A percentile compares a stretch with the other conserved stretches of the same genome.
phyloP scores from a whole-genome alignment of 2,888 invertebrate genomes.

The Mythimna albipuncta region DNA sequence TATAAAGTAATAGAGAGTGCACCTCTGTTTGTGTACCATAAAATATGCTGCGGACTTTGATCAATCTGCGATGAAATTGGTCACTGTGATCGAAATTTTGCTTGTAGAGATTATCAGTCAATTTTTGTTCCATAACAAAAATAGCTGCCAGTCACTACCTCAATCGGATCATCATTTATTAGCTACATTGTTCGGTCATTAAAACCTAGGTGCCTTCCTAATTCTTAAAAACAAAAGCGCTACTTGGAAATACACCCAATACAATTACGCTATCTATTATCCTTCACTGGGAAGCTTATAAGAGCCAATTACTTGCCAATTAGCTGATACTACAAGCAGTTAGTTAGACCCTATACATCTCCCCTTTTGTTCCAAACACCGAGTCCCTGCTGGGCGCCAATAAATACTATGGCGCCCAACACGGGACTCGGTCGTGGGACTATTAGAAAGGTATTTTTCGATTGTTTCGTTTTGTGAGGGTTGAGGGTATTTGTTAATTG shows the following conservation, averaged over 20 bases:
- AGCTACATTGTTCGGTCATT: background rate
- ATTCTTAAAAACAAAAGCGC: constrained; percentile 16
- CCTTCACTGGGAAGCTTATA: constrained; percentile 54
- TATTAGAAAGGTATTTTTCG: constrained; percentile 50
- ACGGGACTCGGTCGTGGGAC: constrained; percentile 38
- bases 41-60: background rate
- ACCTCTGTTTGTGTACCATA: background rate
- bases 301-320: constrained; percentile 63
- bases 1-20: background rate
- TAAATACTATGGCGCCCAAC: constrained; percentile 49
- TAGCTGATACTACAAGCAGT: constrained; percentile 64
- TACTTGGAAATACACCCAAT: constrained; percentile 38
- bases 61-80: background rate
- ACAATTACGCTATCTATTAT: constrained; percentile 59
- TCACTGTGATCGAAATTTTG: background rate
- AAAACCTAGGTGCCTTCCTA: background rate
- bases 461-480: constrained; percentile 45
- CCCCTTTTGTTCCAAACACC: constrained; percentile 45
- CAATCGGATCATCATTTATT: background rate
- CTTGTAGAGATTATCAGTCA: no score
- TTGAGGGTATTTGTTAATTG: constrained; percentile 40
- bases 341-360: constrained; percentile 54
- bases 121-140: background rate
- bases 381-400: constrained; percentile 42
- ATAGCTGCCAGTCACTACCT: background rate